These are phyloP conservation scores for Nemopilema nomurai DNA, from an alignment of 30 jellyfish, hydroid and myxozoan genomes.

Conservation along the genomic window DNA sequence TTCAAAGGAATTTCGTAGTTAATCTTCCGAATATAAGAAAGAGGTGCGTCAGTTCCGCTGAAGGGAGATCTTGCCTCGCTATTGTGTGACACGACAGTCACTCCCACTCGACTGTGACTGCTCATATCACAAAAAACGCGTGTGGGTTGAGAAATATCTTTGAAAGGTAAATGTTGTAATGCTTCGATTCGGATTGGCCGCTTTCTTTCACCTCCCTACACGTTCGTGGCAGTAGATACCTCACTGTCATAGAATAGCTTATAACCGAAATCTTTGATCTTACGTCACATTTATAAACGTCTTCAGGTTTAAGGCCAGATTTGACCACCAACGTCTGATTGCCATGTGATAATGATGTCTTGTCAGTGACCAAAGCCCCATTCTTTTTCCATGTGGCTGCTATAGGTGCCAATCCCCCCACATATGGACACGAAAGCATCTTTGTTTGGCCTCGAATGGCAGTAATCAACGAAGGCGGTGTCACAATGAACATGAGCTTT, in stretches of 20 bases:
- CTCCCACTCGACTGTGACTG: conserved; percentile 26
- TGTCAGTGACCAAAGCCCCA: not conserved
- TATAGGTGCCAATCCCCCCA: conserved; percentile 17
- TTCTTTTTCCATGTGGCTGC: conserved; percentile 17
- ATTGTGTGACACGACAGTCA: conserved; percentile 50
- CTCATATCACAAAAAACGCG: conserved; percentile 52
- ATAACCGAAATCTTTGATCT: not conserved
- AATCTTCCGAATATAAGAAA: conserved; percentile 4
- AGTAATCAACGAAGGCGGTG: not conserved
- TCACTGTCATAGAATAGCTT: not conserved
- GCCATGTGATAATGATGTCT: not conserved
- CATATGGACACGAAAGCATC: conserved; percentile 12
- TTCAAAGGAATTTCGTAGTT: conserved; percentile 6
- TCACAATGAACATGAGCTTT: conserved; percentile 9
- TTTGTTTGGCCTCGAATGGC: not conserved
- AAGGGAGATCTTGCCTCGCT: conserved; percentile 42
- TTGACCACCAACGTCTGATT: conserved; percentile 1
- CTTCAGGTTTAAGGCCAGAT: not conserved
- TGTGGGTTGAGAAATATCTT: not conserved
- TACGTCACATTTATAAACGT: conserved; percentile 4
- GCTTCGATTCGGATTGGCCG: conserved; percentile 15
- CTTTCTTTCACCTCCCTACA: conserved; percentile 22
- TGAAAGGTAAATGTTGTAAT: conserved; percentile 14
- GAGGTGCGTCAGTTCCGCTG: conserved; percentile 20
- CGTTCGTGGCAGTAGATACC: not conserved